A percentile compares a stretch with the other conserved stretches of the same genome.
Conservation (phyloP, 2,888 invertebrate species). For the Petrolisthes manimaculis region DNA sequence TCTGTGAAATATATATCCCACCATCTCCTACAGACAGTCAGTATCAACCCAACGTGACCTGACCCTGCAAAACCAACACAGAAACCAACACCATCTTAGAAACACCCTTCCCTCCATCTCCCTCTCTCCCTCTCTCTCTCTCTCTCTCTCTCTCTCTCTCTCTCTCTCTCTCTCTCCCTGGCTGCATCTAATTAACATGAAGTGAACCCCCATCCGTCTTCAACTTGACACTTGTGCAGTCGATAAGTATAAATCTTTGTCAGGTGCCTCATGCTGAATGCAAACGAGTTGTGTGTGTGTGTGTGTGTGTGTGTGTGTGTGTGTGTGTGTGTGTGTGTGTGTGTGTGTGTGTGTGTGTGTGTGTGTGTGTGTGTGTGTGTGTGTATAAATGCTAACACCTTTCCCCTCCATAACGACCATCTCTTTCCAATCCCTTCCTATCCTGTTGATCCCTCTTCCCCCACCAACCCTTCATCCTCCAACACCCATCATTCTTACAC, state of each 20-base stretch:
- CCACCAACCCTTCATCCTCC: neutral
- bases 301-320: slow-evolving; percentile 18
- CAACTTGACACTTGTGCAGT: too few species aligned
- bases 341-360: neutral
- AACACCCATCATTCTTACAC: neutral
- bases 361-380: neutral
- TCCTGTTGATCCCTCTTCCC: neutral
- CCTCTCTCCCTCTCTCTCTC: slow-evolving; percentile 6
- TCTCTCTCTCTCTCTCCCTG: slow-evolving; percentile 27
- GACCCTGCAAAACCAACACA: neutral
- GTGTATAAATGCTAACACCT: neutral
- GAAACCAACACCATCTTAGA: neutral
- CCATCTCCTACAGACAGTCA: too few species aligned
- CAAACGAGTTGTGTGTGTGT: too few species aligned
- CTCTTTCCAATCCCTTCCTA: neutral
- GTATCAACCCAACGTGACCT: too few species aligned
- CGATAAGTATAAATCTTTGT: too few species aligned
- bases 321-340: slow-evolving; percentile 15
- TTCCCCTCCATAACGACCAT: neutral
- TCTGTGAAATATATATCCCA: too few species aligned
- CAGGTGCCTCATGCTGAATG: too few species aligned
- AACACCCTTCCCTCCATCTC: neutral
- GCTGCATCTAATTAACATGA: neutral
- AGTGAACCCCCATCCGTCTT: too few species aligned
- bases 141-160: slow-evolving; percentile 19